A percentile compares a stretch with the other conserved stretches of the same genome.
Evolutionary conservation across 2,888 invertebrate genomes (phyloP).

Genomic region (Euphydryas editha): DNA sequence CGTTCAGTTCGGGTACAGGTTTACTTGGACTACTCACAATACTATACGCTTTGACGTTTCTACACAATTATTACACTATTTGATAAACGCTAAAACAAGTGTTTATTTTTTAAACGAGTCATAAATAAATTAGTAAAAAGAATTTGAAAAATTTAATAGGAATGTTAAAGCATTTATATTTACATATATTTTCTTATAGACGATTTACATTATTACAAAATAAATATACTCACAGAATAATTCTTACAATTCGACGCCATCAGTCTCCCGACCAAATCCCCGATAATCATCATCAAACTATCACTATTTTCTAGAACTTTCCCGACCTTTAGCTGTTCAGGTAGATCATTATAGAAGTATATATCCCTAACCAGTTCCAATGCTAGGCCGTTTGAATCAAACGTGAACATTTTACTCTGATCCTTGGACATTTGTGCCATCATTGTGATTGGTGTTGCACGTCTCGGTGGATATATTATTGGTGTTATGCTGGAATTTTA

Average conservation of each 20-base stretch:
- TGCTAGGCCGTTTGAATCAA: slow-evolving; percentile 54
- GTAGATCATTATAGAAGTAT: slow-evolving; percentile 72
- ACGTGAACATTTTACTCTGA: slow-evolving; percentile 57
- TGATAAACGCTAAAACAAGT: too few relatives aligned
- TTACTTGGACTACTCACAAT: background rate
- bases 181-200: too few relatives aligned
- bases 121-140: too few relatives aligned
- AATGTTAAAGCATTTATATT: too few relatives aligned
- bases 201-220: too few relatives aligned
- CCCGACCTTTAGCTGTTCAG: slow-evolving; percentile 56
- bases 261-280: slow-evolving; percentile 67
- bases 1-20: too few relatives aligned
- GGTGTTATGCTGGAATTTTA: slow-evolving; percentile 62
- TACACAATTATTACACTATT: background rate
- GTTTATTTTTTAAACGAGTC: too few relatives aligned
- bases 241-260: slow-evolving; percentile 86
- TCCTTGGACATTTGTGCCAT: slow-evolving; percentile 59
- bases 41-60: background rate
- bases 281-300: slow-evolving; percentile 54
- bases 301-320: slow-evolving; percentile 44
- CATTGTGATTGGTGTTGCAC: slow-evolving; percentile 58
- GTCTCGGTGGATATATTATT: slow-evolving; percentile 57
- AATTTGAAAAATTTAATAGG: too few relatives aligned
- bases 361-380: slow-evolving; percentile 64
- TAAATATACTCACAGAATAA: slow-evolving; percentile 83